Conservation (phyloP, 2,888 invertebrate species). For the Pomacea canaliculata region DNA sequence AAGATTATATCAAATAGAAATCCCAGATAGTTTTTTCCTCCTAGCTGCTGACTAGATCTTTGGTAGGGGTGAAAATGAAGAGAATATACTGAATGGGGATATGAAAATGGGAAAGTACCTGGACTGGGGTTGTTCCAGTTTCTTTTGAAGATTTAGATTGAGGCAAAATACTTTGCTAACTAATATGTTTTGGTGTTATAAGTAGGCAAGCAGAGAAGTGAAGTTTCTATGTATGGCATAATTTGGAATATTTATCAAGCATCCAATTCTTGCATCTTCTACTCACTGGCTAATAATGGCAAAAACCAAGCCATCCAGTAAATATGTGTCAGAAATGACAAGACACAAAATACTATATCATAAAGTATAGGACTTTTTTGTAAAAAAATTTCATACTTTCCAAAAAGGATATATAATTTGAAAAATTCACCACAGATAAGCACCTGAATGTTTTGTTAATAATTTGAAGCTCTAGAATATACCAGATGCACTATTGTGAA, state of each 20-base stretch:
- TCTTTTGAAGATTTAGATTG: too few relatives aligned
- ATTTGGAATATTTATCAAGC: too few relatives aligned
- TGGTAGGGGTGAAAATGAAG: background rate
- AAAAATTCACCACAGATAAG: conserved; percentile 21
- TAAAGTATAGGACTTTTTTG: background rate
- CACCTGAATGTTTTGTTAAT: conserved; percentile 20
- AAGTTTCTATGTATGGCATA: too few relatives aligned
- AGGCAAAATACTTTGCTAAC: too few relatives aligned
- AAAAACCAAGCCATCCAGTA: conserved; percentile 25
- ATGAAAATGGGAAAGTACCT: too few relatives aligned
- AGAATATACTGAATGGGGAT: too few relatives aligned
- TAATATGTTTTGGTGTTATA: too few relatives aligned
- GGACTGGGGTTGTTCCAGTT: too few relatives aligned
- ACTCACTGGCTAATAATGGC: conserved; percentile 22
- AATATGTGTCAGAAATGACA: conserved; percentile 17
- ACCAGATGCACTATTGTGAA: background rate
- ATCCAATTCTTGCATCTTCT: background rate
- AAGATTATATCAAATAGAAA: too few relatives aligned
- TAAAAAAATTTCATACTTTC: conserved; percentile 13
- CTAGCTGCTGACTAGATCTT: background rate
- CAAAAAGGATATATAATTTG: conserved; percentile 6
- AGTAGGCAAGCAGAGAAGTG: too few relatives aligned
- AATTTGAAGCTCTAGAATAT: conserved; percentile 16
- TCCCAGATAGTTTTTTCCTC: background rate
- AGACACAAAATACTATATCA: conserved; percentile 4